These are phyloP conservation scores for Danio aesculapii DNA, from an alignment of 2,797 vertebrate species.

Conservation along the genomic window DNA sequence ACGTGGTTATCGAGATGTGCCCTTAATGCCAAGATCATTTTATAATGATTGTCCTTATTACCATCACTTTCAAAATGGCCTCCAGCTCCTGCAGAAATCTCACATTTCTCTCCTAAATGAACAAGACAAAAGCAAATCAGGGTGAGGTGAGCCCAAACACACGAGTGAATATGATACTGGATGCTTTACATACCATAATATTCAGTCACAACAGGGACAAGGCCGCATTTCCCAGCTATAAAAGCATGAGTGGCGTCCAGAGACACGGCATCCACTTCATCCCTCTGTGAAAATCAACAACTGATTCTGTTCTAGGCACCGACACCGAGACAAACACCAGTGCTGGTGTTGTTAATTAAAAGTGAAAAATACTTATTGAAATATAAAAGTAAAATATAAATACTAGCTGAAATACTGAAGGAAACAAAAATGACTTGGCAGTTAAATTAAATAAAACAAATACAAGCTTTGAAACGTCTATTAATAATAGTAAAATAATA, in stretches of 20 bases:
- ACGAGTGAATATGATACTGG: neutral
- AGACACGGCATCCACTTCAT: constrained; percentile 89
- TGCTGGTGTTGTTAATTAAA: neutral
- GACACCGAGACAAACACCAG: neutral
- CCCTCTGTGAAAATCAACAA: constrained; percentile 74
- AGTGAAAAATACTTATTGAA: neutral
- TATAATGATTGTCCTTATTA: constrained; percentile 49
- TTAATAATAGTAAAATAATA: neutral
- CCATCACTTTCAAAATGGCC: constrained; percentile 74
- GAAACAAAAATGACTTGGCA: neutral
- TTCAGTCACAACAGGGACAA: constrained; percentile 89
- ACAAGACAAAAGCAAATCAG: neutral
- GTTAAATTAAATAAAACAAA: neutral
- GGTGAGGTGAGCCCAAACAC: neutral
- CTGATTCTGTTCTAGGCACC: constrained; percentile 7
- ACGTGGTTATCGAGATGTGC: neutral
- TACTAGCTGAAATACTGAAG: neutral
- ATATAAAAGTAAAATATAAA: neutral
- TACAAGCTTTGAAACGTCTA: neutral
- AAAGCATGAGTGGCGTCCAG: constrained; percentile 89
- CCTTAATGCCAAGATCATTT: neutral
- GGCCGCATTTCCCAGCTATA: constrained; percentile 87
- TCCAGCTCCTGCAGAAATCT: constrained; percentile 67
- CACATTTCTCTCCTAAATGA: constrained; percentile 72
- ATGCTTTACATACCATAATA: constrained; percentile 82